Conservation (phyloP, 2,797 vertebrate species). For the Pygocentrus nattereri region DNA sequence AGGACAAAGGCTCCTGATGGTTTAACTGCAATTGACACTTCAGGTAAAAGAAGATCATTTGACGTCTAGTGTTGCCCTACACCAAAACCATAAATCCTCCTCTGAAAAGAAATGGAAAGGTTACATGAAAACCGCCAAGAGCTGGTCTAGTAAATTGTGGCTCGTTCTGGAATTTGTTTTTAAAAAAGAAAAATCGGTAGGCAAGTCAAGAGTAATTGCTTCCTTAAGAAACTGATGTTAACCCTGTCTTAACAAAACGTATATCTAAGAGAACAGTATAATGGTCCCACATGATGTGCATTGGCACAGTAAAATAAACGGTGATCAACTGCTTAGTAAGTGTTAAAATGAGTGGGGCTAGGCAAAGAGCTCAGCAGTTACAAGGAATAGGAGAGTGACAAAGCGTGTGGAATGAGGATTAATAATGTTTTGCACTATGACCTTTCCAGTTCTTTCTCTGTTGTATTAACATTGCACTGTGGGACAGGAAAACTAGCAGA, state of each 20-base stretch:
- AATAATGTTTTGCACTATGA: conserved; percentile 32
- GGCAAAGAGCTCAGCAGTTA: neutral
- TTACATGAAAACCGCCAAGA: conserved; percentile 49
- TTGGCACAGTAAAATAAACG: conserved; percentile 48
- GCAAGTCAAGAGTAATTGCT: conserved; percentile 4
- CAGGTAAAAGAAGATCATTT: neutral
- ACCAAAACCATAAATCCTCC: neutral
- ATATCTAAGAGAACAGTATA: conserved; percentile 46
- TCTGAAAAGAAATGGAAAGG: conserved; percentile 14
- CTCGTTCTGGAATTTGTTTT: conserved; percentile 27
- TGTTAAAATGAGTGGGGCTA: conserved; percentile 23
- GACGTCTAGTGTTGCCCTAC: conserved; percentile 29
- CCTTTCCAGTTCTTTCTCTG: conserved; percentile 18
- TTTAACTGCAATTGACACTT: conserved; percentile 13
- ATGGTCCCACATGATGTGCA: conserved; percentile 33
- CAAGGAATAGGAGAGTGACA: neutral
- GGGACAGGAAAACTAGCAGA: conserved; percentile 29
- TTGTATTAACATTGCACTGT: conserved; percentile 35
- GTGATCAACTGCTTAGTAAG: conserved; percentile 23
- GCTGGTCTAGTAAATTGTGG: conserved; percentile 30
- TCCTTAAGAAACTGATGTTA: neutral
- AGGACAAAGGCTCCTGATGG: conserved; percentile 32
- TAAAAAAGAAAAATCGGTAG: conserved; percentile 7
- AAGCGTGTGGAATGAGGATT: conserved; percentile 36
- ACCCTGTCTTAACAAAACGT: conserved; percentile 17